These are phyloP conservation scores for Lasaia peninsularis DNA, from an alignment of 1,140 invertebrate genomes.

Conservation along the genomic window DNA sequence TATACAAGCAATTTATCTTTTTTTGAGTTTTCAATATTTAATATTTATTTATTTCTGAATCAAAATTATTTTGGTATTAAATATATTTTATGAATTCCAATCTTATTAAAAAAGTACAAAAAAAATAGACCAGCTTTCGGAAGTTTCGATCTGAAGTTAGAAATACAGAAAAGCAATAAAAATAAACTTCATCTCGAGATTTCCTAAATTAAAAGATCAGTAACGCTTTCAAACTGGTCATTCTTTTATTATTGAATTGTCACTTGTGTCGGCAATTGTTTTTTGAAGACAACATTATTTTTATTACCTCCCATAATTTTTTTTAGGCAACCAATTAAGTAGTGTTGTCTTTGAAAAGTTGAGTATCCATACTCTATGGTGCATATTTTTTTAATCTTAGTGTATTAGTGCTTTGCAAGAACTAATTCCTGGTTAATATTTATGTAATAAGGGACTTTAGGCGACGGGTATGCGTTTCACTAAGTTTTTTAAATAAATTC, in stretches of 20 bases:
- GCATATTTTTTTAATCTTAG: conserved; percentile 32
- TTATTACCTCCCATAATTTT: conserved; percentile 9
- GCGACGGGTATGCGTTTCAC: conserved; percentile 50
- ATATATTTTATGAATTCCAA: conserved; percentile 1
- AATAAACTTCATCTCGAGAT: conserved; percentile 14
- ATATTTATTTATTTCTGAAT: no score
- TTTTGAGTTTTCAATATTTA: no score
- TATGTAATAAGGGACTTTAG: conserved; percentile 33
- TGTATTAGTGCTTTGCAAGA: conserved; percentile 28
- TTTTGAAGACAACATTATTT: conserved; percentile 36
- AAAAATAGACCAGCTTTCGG: conserved; percentile 13
- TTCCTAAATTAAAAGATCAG: conserved; percentile 23
- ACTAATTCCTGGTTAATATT: conserved; percentile 31
- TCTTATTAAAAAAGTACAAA: conserved; percentile 14
- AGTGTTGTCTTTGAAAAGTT: conserved; percentile 31
- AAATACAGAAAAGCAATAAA: conserved; percentile 1
- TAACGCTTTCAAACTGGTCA: conserved; percentile 15
- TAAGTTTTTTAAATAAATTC: conserved; percentile 43
- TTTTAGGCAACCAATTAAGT: conserved; percentile 14
- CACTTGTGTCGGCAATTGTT: conserved; percentile 36
- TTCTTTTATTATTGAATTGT: conserved; percentile 22
- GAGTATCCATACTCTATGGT: conserved; percentile 28
- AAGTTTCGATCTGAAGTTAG: conserved; percentile 20
- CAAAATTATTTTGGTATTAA: background rate
- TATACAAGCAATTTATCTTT: no score